Evolutionary conservation across 2,113 vertebrate genomes (phyloP).

Genomic region (Labeo rohita): DNA sequence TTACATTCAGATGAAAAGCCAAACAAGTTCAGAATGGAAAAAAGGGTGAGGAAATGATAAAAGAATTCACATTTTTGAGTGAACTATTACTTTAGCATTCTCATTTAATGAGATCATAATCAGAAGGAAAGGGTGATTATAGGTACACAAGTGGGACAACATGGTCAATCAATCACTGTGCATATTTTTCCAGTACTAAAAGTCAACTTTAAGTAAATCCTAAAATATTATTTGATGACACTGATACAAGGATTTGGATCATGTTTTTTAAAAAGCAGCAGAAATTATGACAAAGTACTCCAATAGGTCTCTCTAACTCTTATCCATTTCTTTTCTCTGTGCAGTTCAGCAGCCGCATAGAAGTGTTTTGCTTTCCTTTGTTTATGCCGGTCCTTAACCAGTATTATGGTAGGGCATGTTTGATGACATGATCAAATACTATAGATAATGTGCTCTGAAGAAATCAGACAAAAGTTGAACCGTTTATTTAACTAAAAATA

Average conservation of each 20-base stretch:
- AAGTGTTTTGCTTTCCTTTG: neutral
- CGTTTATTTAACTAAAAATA: slow-evolving; percentile 1
- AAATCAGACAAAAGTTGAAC: neutral
- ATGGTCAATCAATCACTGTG: neutral
- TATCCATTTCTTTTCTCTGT: neutral
- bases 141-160: neutral
- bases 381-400: neutral
- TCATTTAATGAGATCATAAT: neutral
- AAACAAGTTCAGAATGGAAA: neutral
- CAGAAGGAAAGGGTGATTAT: neutral
- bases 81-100: neutral
- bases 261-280: neutral
- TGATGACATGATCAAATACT: neutral
- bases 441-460: neutral
- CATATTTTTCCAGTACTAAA: neutral
- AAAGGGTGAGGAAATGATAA: neutral
- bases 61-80: neutral
- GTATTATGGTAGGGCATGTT: neutral
- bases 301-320: neutral
- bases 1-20: neutral
- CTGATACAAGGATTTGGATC: neutral
- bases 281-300: neutral
- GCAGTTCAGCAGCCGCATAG: neutral
- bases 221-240: neutral
- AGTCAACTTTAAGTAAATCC: neutral